Evolutionary conservation across 2,797 vertebrate genomes (phyloP), one percentile per base, ranked within the genome.

Genomic region (Sebastes hubbsi): DNA sequence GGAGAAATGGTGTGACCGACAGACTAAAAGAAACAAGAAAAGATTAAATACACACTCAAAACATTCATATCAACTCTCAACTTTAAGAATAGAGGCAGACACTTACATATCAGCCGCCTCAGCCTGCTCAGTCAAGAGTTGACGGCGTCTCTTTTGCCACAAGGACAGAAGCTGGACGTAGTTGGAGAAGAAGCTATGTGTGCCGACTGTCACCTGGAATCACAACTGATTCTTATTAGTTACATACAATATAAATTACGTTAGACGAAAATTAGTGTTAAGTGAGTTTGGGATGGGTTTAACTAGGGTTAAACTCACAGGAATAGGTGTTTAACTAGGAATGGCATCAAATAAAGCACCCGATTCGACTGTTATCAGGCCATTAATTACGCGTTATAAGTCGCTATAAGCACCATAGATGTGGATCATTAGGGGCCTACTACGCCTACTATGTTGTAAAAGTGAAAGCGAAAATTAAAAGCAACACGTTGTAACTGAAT

Each of bases 141-240:
- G 80, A 62, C 29, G 84, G 59, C 72, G 91, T 75, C 92, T 92
- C 84, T 87, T 93, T 69, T 91, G 94, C 87, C 94, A 85, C 73
- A 96, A 71, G 25, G 92, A 87, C 56, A 96, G 94, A 9, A 93
- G 83, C 82, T 95, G 94, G 70, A 95, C 72, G 38, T 95, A 96
- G 91, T 95, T 96, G 82, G 93, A 94, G 89, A 96, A 96, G 90
- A 96, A 96, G 80, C 82, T 85, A 1, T 82, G 38, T 49, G 84
- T 70, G 72, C 68, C 81, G 72, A 96, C 56, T 8, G 82, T 87
- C 65, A 96, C 93, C 96, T 96, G 82, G 25, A 87, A 83, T 58
- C n/a, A 49, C 9, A 46, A 60, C 18, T 1, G 24, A 71, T 27
- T 59, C 9, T 32, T 22, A 32, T 52, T 22, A 20, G 32, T 60